These are phyloP conservation scores for Pantherophis alleghaniensis DNA, from an alignment of 2,797 vertebrate species.

Conservation along the genomic window DNA sequence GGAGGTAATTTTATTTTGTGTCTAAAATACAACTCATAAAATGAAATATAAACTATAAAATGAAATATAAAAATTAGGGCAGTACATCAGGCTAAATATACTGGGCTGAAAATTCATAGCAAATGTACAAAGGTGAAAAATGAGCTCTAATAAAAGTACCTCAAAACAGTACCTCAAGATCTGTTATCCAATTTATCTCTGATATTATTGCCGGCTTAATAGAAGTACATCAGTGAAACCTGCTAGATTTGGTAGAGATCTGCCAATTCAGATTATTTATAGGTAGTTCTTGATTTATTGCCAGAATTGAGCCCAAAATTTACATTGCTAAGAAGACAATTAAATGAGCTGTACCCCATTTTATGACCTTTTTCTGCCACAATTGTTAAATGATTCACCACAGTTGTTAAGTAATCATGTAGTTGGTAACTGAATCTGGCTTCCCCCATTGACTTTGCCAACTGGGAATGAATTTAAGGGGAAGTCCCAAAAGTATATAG, in stretches of 20 bases:
- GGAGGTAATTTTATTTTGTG: not conserved
- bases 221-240: not conserved
- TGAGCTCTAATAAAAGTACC: not conserved
- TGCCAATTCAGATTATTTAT: not conserved
- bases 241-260: not conserved
- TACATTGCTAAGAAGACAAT: not conserved
- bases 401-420: not conserved
- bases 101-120: not conserved
- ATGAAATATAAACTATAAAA: not conserved
- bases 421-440: not conserved
- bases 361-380: not conserved
- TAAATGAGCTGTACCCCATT: not conserved
- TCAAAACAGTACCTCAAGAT: not conserved
- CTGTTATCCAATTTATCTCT: not conserved
- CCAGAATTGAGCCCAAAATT: not conserved
- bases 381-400: not conserved
- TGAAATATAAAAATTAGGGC: not conserved
- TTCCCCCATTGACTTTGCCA: not conserved
- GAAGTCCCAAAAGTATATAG: not conserved
- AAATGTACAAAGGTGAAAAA: not conserved
- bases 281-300: not conserved
- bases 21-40: not conserved
- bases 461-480: not conserved
- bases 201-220: not conserved
- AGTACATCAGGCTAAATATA: not conserved